Percentiles rank a stretch among this genome's conserved stretches.
Conservation (phyloP, 1,140 invertebrate species). For the Drosophila melanogaster region Release_6_plus_ISO1_MT NT_033777.3:24649001-24649500, state of each 20-base stretch:
- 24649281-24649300: conserved; percentile 63
- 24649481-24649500: conserved; percentile 88
- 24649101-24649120: conserved; percentile 43
- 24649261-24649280: conserved; percentile 37
- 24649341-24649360: conserved; percentile 89
- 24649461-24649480: conserved; percentile 89
- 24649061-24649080: conserved; percentile 70
- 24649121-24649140: conserved; percentile 40
- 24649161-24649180: conserved; percentile 43
- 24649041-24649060: conserved; percentile 88
- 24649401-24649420: conserved; percentile 96
- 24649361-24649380: conserved; percentile 90
- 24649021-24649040: conserved; percentile 91
- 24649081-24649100: conserved; percentile 15
- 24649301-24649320: conserved; percentile 71
- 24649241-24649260: conserved; percentile 32
- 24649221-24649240: conserved; percentile 43
- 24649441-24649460: conserved; percentile 93
- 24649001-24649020: conserved; percentile 92
- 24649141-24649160: conserved; percentile 54
- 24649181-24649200: conserved; percentile 17
- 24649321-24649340: conserved; percentile 80
- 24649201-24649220: conserved; percentile 36
- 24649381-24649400: conserved; percentile 92
- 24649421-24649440: conserved; percentile 95